Percentiles rank a stretch among this genome's conserved stretches.
These are phyloP conservation scores for Drosophila mimica DNA, from an alignment of 2,888 invertebrate species.

Conservation along the genomic window DNA sequence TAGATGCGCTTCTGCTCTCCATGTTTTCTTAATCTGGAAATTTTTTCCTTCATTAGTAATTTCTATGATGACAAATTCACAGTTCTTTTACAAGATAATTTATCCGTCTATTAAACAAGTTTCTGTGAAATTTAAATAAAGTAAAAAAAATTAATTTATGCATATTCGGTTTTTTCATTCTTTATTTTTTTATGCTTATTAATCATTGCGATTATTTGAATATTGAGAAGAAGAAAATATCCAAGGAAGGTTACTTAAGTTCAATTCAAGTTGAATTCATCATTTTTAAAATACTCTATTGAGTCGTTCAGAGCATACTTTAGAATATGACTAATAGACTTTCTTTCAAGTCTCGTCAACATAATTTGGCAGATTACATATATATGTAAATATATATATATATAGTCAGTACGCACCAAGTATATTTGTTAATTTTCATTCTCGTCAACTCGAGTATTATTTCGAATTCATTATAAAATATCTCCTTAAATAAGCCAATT, in stretches of 20 bases:
- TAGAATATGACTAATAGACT: background rate
- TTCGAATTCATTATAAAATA: background rate
- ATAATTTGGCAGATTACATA: background rate
- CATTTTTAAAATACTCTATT: background rate
- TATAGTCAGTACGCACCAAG: no score
- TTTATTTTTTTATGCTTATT: background rate
- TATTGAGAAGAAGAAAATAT: background rate
- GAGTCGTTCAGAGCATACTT: background rate
- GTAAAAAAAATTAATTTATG: background rate
- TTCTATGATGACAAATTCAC: background rate
- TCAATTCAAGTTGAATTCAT: background rate
- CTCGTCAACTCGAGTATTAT: background rate
- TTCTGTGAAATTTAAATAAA: background rate
- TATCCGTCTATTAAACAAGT: background rate
- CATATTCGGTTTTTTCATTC: background rate
- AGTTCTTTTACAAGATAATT: background rate
- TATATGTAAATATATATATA: no score
- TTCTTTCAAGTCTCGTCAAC: background rate
- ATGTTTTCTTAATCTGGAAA: background rate
- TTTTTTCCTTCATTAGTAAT: background rate
- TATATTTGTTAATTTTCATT: background rate
- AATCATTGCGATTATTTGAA: background rate
- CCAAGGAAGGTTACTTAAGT: background rate
- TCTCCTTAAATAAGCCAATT: background rate
- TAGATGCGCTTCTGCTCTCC: background rate